These are phyloP conservation scores for Chaitophorus viminalis DNA, from an alignment of 2,888 invertebrate genomes.

Conservation along the genomic window DNA sequence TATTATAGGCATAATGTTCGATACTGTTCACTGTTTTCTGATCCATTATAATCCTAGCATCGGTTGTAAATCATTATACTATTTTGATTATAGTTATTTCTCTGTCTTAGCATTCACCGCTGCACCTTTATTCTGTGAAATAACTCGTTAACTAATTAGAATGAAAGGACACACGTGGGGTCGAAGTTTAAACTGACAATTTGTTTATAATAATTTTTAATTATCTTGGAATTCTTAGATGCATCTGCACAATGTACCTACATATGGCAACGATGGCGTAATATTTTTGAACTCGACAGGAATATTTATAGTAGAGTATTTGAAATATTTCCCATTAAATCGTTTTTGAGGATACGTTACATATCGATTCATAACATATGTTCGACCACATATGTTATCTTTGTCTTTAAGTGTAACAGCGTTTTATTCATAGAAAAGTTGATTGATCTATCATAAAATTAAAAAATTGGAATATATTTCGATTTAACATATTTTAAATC, in stretches of 20 bases:
- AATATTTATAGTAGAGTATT: background rate
- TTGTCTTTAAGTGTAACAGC: no score
- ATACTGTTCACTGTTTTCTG: background rate
- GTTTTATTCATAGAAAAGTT: no score
- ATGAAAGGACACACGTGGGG: background rate
- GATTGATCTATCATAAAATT: background rate
- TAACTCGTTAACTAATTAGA: background rate
- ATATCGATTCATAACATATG: no score
- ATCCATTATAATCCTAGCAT: background rate
- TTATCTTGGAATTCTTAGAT: background rate
- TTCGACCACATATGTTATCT: no score
- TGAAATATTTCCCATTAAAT: background rate
- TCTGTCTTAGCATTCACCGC: slow-evolving; percentile 4
- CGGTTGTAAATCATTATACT: slow-evolving; percentile 5
- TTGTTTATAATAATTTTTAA: background rate
- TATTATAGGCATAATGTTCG: background rate
- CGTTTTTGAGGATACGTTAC: no score
- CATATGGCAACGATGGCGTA: background rate
- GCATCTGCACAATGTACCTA: background rate
- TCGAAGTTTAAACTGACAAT: background rate
- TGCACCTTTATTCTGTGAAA: slow-evolving; percentile 5
- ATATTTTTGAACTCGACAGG: background rate
- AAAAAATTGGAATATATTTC: background rate
- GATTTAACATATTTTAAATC: background rate
- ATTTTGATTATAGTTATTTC: slow-evolving; percentile 14